Evolutionary conservation across 2,113 vertebrate species (phyloP).

Genomic region (Sarotherodon lohbergeri): DNA sequence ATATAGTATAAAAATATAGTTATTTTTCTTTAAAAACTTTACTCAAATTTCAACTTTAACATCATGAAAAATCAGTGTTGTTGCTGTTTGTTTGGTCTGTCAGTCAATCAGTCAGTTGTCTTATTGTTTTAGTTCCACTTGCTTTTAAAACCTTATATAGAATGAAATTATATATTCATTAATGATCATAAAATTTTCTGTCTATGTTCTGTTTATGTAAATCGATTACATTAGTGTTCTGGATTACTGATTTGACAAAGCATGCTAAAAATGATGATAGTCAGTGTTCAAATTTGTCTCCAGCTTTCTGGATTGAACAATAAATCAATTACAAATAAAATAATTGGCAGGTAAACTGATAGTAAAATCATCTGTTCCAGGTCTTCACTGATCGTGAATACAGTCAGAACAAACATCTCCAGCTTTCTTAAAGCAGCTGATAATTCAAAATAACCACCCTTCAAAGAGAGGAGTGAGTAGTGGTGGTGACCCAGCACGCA

Average conservation of each 20-base stretch:
- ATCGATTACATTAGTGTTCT: background rate
- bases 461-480: background rate
- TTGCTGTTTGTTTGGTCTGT: background rate
- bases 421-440: background rate
- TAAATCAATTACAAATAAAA: background rate
- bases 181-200: background rate
- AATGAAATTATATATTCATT: background rate
- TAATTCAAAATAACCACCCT: background rate
- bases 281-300: background rate
- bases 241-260: background rate
- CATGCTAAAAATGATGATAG: background rate
- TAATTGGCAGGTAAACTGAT: background rate
- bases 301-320: background rate
- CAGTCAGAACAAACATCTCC: background rate
- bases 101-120: background rate
- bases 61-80: background rate
- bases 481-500: background rate
- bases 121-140: background rate
- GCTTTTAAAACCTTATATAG: background rate
- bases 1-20: background rate
- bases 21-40: background rate
- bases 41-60: background rate
- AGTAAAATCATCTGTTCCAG: background rate
- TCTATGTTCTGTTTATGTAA: background rate
- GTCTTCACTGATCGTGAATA: accelerated